Percentiles rank a stretch among this genome's conserved stretches.
These are phyloP conservation scores for Elymnias hypermnestra DNA, from an alignment of 1,140 invertebrate species.

Conservation along the genomic window DNA sequence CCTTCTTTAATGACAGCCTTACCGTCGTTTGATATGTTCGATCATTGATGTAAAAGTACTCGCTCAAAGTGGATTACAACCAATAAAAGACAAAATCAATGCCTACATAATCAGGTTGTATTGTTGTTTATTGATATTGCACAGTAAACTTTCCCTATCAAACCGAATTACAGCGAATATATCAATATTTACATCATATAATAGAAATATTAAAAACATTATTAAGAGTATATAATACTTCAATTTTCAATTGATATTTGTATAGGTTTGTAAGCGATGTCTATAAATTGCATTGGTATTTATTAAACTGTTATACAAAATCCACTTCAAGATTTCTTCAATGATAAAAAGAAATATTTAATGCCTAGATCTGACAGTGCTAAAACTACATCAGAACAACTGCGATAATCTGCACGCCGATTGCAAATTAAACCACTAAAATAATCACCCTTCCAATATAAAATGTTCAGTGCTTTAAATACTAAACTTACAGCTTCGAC, in stretches of 20 bases:
- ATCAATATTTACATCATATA: no score
- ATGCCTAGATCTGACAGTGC: conserved; percentile 8
- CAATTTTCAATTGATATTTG: no score
- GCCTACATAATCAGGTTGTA: conserved; percentile 25
- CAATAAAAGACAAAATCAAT: conserved; percentile 33
- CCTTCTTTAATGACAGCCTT: no score
- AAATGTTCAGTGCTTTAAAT: conserved; percentile 47
- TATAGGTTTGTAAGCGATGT: no score
- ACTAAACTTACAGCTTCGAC: conserved; percentile 39
- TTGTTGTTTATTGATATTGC: conserved; percentile 22
- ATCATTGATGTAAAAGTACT: no score
- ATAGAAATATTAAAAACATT: no score
- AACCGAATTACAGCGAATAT: no score
- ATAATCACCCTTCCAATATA: conserved; percentile 57
- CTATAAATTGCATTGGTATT: no score
- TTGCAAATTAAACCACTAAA: conserved; percentile 64
- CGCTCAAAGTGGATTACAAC: conserved; percentile 25
- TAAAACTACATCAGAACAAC: conserved; percentile 10
- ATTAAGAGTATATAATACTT: no score
- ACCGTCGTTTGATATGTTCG: neutral
- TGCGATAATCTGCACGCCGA: conserved; percentile 34
- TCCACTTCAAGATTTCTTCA: neutral
- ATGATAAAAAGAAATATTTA: conserved; percentile 12
- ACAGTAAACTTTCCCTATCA: no score
- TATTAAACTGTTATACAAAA: no score